Base-by-base conservation (phyloP, 2,888 invertebrate species). In the Phrixothrix hirtus region DNA sequence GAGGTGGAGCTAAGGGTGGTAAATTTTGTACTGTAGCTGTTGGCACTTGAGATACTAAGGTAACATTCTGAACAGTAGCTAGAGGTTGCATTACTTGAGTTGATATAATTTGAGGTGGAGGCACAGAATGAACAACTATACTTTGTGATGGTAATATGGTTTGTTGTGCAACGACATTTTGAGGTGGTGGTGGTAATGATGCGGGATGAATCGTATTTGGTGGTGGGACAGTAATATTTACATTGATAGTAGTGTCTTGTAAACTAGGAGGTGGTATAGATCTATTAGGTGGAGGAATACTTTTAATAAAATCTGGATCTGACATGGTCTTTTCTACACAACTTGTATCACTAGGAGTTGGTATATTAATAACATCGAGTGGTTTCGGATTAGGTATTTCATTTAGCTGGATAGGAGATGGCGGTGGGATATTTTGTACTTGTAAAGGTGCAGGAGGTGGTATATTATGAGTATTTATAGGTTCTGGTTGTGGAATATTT, bases 311-410 rank as follows among this genome's bases (percentile, higher is more conserved):
- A 50, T 74, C 72, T 0, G 71, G 64, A 60, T 73, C 70, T 1
- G 72, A 65, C 34, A 71, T 67, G 25, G 55, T 58, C 17, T 72
- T 67, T 39, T 65, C 65, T 11, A 62, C 38, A 34, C 57, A 65
- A 54, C 42, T 55, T 27, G 48, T 52, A 26, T 75, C 74, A 29
- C 58, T 71, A 1, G 79, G 78, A 12, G 78, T 75, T 1, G 83
- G 82, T 57, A 82, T 80, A 59, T 80, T 80, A 60, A 80, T 75
- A 38, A 81, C 75, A 63, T 85, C 84, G 64, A 83, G 69, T 35
- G 84, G 83, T 60, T 83, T 81, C 0, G 83, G 82, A 59, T 82
- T 82, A 4, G 83, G 82, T 55, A 83, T 83, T 59, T 82, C 81
- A 63, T 79, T 83, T 37, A 83, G 65, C 56, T 83, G 80, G 37